phyloP scores from a whole-genome alignment of 2,113 vertebrate genomes.

The Craseonycteris thonglongyai region DNA sequence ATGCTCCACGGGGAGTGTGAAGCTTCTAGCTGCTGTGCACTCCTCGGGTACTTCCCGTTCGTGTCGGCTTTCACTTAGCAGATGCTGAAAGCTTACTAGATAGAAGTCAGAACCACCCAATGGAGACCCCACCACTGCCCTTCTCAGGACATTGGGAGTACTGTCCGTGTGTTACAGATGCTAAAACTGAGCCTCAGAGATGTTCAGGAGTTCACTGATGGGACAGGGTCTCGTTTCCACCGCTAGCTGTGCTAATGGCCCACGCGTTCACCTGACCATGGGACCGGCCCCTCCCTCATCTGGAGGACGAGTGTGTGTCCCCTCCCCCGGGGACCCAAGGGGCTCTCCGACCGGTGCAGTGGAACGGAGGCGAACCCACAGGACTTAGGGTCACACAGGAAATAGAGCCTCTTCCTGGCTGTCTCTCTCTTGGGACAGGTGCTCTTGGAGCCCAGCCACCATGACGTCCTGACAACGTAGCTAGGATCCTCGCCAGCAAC shows the following conservation, averaged over 20 bases:
- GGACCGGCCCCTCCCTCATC: neutral
- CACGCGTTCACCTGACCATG: neutral
- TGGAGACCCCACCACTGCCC: neutral
- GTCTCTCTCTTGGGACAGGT: neutral
- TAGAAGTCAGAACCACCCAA: neutral
- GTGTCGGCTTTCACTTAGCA: neutral
- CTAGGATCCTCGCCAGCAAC: no score
- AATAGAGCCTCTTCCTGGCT: neutral
- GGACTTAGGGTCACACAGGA: neutral
- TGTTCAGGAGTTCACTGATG: neutral
- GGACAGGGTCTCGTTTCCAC: neutral
- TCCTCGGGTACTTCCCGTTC: neutral
- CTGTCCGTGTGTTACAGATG: neutral
- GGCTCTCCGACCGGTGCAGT: neutral
- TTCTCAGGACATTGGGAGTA: rapidly evolving
- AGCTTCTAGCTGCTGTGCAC: neutral
- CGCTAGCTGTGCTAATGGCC: no score
- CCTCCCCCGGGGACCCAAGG: neutral
- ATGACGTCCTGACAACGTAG: neutral
- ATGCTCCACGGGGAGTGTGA: neutral
- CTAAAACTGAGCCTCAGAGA: neutral
- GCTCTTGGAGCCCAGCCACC: neutral
- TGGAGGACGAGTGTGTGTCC: neutral
- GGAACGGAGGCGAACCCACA: neutral
- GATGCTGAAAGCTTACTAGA: neutral